phyloP scores from a whole-genome alignment of 30 jellyfish, hydroid and myxozoan genomes.

The Sanderia malayensis region DNA sequence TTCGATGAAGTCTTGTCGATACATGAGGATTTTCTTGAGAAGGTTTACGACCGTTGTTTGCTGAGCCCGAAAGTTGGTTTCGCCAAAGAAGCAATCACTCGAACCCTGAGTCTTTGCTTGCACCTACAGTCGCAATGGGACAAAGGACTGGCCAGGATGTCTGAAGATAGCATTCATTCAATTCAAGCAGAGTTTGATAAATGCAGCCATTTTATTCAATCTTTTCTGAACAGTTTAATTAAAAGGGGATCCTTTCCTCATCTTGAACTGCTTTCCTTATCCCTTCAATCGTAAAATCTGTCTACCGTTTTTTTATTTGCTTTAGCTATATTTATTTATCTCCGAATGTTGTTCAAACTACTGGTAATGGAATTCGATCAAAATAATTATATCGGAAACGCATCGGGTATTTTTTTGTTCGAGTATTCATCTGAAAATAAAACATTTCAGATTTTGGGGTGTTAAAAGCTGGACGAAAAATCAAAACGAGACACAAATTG shows the following conservation, averaged over 20 bases:
- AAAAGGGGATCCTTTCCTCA: slow-evolving; percentile 91
- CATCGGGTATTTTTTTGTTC: no score
- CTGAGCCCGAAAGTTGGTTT: slow-evolving; percentile 78
- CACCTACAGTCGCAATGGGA: slow-evolving; percentile 68
- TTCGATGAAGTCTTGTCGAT: slow-evolving; percentile 63
- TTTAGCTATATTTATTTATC: no score
- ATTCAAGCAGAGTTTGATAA: slow-evolving; percentile 64
- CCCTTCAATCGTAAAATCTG: slow-evolving; percentile 11
- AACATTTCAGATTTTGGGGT: no score
- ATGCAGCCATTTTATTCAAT: slow-evolving; percentile 74
- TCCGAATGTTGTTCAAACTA: no score
- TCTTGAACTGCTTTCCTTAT: slow-evolving; percentile 41
- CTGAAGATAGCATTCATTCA: slow-evolving; percentile 34
- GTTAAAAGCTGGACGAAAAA: no score
- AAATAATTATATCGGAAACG: no score
- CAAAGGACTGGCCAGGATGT: slow-evolving; percentile 18
- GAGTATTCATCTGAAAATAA: no score
- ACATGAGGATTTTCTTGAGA: slow-evolving; percentile 61
- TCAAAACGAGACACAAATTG: no score
- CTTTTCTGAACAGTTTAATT: slow-evolving; percentile 70
- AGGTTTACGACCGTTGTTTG: slow-evolving; percentile 74
- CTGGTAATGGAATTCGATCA: no score
- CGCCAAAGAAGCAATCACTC: slow-evolving; percentile 74
- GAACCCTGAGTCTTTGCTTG: slow-evolving; percentile 60
- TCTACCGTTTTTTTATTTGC: no score